Evolutionary conservation across 2,888 invertebrate genomes (phyloP), one percentile per base, ranked within the genome.

Genomic region (Drosophila leonis): DNA sequence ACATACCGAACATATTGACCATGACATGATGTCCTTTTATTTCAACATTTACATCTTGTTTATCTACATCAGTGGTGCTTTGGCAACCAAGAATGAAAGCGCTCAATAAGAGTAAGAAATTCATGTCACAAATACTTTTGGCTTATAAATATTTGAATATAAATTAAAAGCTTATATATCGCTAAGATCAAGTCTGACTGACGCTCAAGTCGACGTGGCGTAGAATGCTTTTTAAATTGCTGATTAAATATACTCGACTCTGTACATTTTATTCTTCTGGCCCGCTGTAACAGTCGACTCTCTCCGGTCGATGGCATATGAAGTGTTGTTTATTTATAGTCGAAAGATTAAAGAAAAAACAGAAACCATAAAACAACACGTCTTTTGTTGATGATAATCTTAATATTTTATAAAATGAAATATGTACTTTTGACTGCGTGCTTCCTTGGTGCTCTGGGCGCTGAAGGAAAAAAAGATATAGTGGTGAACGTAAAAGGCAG

Each of bases 1-100:
- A 54, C 59, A 1, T 60, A 72, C 71, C 41, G 1, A 44, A 15
- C 15, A 49, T 12, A 18, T 13, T 15, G n/a, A 72, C 24, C 0
- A 0, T 24, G 9, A 72, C 0, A 2, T 18, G 7, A 9, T 1
- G 42, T 24, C 13, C 60, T 1, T 48, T 44, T 1, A 39, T 9
- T 1, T 10, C 8, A 33, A 74, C 27, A 0, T 4, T 24, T 37
- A 73, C 4, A 3, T 29, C 12, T 2, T 27, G 5, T 1, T 49
- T 55, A 10, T 62, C 44, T 5, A 24, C 12, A 27, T 46, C 20
- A 46, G 29, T 27, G 1, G 9, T 54, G 5, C 39, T 24, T 1
- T 29, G 20, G 5, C 35, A 55, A 7, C 48, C 49, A 60, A 35
- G n/a, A 37, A 56, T 31, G 13, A 1, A 46, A 3, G 35, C 49